phyloP scores from a whole-genome alignment of 2,113 vertebrate species.

The Eolophus roseicapilla region DNA sequence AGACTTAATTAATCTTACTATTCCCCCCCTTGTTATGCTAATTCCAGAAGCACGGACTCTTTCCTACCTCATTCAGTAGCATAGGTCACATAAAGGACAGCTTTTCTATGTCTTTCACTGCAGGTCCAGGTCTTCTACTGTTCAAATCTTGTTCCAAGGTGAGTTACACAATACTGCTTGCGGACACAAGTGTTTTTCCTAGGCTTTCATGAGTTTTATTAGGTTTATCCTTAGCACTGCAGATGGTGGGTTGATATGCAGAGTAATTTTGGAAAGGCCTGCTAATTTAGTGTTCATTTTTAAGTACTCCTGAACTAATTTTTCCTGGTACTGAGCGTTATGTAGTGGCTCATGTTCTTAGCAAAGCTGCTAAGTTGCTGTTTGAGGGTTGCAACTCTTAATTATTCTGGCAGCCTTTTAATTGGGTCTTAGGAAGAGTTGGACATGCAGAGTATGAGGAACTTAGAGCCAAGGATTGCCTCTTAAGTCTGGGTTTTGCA shows the following conservation, averaged over 20 bases:
- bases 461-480: neutral
- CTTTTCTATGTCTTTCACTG: neutral
- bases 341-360: neutral
- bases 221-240: neutral
- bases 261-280: neutral
- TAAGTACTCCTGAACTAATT: neutral
- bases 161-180: neutral
- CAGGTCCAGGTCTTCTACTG: neutral
- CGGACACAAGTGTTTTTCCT: neutral
- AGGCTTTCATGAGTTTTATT: neutral
- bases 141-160: neutral
- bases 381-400: neutral
- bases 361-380: neutral
- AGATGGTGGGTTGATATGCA: neutral
- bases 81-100: neutral
- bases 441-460: neutral
- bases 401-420: neutral
- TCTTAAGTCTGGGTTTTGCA: neutral
- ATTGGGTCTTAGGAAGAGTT: neutral
- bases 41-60: neutral
- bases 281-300: neutral
- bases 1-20: neutral
- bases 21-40: neutral
- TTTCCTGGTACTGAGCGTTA: neutral
- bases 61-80: neutral